Percentiles rank a stretch among this genome's conserved stretches.
These are phyloP conservation scores for Pontoporia blainvillei DNA, from an alignment of 2,113 vertebrate species.

Conservation along the genomic window DNA sequence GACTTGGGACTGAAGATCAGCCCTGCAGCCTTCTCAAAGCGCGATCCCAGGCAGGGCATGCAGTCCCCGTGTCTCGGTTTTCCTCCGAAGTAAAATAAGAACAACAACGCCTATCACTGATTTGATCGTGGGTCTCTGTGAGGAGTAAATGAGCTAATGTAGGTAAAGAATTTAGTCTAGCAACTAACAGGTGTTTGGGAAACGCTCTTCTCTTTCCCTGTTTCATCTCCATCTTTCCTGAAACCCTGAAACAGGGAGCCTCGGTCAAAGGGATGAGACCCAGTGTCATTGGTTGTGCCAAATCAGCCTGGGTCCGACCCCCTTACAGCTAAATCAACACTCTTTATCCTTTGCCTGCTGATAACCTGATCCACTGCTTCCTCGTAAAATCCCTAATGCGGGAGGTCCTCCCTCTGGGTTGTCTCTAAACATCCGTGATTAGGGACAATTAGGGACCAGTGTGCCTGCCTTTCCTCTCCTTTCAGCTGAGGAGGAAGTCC, in stretches of 20 bases:
- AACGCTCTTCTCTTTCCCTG: not conserved
- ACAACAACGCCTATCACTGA: rapidly evolving
- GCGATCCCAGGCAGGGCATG: not conserved
- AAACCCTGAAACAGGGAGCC: not conserved
- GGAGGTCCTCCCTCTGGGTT: constrained; percentile 42
- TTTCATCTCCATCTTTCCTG: not conserved
- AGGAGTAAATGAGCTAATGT: not conserved
- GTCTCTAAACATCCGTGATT: constrained; percentile 37
- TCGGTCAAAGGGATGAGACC: not conserved
- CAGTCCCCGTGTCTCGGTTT: not conserved
- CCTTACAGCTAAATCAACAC: not conserved
- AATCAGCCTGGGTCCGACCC: not conserved
- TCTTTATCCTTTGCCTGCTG: not conserved
- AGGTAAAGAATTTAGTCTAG: not conserved
- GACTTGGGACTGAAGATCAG: not conserved
- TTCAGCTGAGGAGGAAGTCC: constrained; percentile 11
- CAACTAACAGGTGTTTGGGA: not conserved
- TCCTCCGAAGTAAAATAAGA: not conserved
- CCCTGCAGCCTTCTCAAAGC: not conserved
- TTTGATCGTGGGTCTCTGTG: not conserved
- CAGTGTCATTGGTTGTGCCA: not conserved
- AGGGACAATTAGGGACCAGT: constrained; percentile 24
- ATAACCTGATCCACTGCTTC: not conserved
- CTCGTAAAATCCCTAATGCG: not conserved
- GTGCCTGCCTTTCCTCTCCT: constrained; percentile 18